Evolutionary conservation across 2,888 invertebrate species (phyloP), one percentile per base, ranked within the genome.

Genomic region (Cantharis nigra): DNA sequence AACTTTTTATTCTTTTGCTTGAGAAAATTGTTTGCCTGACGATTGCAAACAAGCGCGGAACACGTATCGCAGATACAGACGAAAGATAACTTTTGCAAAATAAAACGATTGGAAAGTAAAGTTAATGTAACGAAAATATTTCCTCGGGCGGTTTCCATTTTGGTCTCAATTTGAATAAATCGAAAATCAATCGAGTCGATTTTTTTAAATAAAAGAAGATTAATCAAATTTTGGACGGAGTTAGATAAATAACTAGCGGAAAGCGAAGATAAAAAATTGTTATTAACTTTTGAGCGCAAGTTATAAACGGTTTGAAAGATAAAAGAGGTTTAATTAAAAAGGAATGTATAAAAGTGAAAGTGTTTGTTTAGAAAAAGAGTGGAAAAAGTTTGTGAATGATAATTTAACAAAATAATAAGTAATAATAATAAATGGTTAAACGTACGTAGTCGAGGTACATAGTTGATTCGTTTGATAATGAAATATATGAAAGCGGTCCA

Each of bases 401-500:
- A 64, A 11, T 20, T 16, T 64, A 13, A 13, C 20, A 20, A 64
- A 64, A 64, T 13, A 64, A 64, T 63, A 18, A 18, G 63, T 14
- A 18, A 18, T 63, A 13, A 33, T 49, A 49, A 49, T n/a, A 49
- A 23, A 23, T 23, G 18, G 64, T 26, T 67, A 67, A 67, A 14
- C 2, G 26, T 67, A n/a, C 5, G n/a, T 67, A 49, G 49, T 67
- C 26, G 23, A 67, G 26, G n/a, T 67, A 30, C 28, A 30, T 11
- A 67, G 65, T 67, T 26, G 20, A n/a, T n/a, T 67, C 20, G 28
- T 70, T 70, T 69, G 18, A 23, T 72, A 74, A 75, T 78, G 65
- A 72, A 75, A 75, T 78, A 75, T 78, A 69, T 70, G 72, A 72
- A 72, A 69, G 75, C 67, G 64, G 72, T 78, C 78, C 75, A 78